phyloP scores from a whole-genome alignment of 2,113 vertebrate species.

The Riparia riparia region DNA sequence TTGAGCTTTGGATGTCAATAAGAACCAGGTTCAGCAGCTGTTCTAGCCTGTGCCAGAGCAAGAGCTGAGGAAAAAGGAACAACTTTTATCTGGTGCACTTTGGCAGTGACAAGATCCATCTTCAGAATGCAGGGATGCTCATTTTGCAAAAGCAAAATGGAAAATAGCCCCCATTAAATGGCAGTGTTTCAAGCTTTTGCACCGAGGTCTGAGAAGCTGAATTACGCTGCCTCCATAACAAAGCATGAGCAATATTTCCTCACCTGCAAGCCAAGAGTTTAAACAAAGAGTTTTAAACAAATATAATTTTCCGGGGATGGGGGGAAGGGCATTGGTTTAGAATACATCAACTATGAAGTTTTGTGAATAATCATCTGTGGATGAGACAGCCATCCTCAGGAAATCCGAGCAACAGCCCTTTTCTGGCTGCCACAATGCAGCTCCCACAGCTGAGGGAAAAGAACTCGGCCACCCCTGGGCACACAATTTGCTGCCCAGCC shows the following conservation, averaged over 20 bases:
- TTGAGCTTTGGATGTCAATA: not conserved
- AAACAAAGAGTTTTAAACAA: slow-evolving; percentile 63
- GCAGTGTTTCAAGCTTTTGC: not conserved
- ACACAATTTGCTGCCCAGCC: not conserved
- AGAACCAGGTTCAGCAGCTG: not conserved
- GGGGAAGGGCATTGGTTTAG: not conserved
- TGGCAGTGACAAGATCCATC: not conserved
- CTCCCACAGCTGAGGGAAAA: slow-evolving; percentile 25
- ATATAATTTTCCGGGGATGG: not conserved
- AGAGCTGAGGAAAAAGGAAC: not conserved
- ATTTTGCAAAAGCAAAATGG: not conserved
- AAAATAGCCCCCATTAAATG: not conserved
- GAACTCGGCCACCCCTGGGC: not conserved
- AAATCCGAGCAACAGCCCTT: slow-evolving; percentile 50
- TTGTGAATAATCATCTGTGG: slow-evolving; percentile 22
- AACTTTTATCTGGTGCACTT: not conserved
- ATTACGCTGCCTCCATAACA: not conserved
- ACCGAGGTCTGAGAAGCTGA: slow-evolving; percentile 16
- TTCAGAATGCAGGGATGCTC: not conserved
- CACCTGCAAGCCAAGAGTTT: slow-evolving; percentile 58
- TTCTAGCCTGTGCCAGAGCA: not conserved
- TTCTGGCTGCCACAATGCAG: slow-evolving; percentile 27
- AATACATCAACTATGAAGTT: not conserved
- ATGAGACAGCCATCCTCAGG: slow-evolving; percentile 64
- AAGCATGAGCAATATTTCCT: slow-evolving; percentile 60